phyloP scores from a whole-genome alignment of 2,797 vertebrate species.

The Harpagifer antarcticus region DNA sequence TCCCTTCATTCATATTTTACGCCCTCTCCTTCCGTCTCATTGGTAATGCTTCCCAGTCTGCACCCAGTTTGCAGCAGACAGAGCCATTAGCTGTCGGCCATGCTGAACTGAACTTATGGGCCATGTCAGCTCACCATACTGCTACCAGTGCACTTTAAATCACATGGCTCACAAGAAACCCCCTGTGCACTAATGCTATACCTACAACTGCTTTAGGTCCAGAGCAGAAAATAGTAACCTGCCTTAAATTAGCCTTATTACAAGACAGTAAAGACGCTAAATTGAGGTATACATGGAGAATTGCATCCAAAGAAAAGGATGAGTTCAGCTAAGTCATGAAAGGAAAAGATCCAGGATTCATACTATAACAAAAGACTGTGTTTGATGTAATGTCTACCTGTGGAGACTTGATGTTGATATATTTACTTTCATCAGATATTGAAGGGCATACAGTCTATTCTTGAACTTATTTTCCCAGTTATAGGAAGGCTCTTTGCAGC shows the following conservation, averaged over 20 bases:
- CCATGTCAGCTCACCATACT: conserved; percentile 52
- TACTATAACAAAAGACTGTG: background rate
- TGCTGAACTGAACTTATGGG: conserved; percentile 66
- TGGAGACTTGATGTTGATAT: background rate
- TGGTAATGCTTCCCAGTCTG: conserved; percentile 69
- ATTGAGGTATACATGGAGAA: background rate
- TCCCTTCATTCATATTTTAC: conserved; percentile 82
- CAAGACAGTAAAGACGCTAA: background rate
- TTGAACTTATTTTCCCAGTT: background rate
- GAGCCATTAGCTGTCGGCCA: conserved; percentile 72
- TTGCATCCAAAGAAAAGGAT: background rate
- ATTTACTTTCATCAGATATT: background rate
- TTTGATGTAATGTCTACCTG: background rate
- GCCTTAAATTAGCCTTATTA: conserved; percentile 20
- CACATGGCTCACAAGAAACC: conserved; percentile 55
- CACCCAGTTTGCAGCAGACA: conserved; percentile 57
- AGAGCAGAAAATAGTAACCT: conserved; percentile 5
- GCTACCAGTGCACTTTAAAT: conserved; percentile 60
- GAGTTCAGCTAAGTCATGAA: background rate
- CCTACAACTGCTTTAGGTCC: conserved; percentile 11
- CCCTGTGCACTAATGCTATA: conserved; percentile 27
- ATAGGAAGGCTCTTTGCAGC: background rate
- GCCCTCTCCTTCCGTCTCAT: conserved; percentile 64
- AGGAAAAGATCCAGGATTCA: background rate
- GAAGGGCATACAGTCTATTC: background rate